Conservation (phyloP, 2,888 invertebrate species). For the Netelia melanura region DNA sequence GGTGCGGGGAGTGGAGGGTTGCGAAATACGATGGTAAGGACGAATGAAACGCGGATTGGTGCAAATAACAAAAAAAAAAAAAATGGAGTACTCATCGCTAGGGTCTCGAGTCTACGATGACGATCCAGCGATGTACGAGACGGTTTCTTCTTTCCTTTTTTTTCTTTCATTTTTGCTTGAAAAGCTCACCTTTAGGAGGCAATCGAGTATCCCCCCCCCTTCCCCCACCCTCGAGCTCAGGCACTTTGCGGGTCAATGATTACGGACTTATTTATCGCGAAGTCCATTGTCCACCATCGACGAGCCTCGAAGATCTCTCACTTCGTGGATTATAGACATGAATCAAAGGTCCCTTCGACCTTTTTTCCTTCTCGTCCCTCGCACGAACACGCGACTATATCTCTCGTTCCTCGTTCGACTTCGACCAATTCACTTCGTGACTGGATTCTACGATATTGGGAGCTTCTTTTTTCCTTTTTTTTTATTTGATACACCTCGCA, state of each 20-base stretch:
- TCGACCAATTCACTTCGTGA: constrained; percentile 1
- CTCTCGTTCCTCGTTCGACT: constrained; percentile 43
- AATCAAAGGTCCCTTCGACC: constrained; percentile 67
- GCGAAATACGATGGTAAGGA: constrained; percentile 36
- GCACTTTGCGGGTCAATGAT: constrained; percentile 75
- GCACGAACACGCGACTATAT: constrained; percentile 47
- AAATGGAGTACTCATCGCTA: constrained; percentile 25
- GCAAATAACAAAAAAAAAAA: constrained; percentile 59
- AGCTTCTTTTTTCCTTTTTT: not conserved
- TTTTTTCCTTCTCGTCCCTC: constrained; percentile 70
- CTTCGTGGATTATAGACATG: constrained; percentile 54
- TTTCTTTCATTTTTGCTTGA: constrained; percentile 51
- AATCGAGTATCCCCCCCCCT: constrained; percentile 54
- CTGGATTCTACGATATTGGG: constrained; percentile 18
- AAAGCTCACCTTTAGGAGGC: constrained; percentile 74
- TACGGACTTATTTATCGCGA: constrained; percentile 78
- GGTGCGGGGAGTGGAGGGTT: not conserved
- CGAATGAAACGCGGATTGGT: constrained; percentile 48
- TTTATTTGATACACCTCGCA: constrained; percentile 22
- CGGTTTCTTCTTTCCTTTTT: not conserved
- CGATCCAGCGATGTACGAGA: constrained; percentile 46
- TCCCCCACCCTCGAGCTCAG: not conserved
- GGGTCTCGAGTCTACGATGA: constrained; percentile 55
- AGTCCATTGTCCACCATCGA: constrained; percentile 59
- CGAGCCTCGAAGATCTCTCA: constrained; percentile 56